Base-by-base conservation (phyloP, 2,113 vertebrate species). In the Cyprinodon variegatus region DNA sequence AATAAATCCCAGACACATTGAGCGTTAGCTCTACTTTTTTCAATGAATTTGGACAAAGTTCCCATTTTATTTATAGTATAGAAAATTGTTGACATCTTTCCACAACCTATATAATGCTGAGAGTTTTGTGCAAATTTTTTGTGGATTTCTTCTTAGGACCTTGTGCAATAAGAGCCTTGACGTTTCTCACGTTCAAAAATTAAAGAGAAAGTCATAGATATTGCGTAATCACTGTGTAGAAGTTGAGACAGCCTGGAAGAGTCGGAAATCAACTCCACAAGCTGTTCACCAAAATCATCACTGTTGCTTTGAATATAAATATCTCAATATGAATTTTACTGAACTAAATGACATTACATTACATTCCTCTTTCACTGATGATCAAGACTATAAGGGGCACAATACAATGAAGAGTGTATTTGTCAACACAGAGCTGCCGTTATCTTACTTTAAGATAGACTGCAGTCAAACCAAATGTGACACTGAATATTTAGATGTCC, bases 401-500 rank as follows among this genome's bases (percentile, higher is more conserved):
- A 37, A 37, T 14, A 37, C 12, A 15, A 38, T 5, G 0, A 57
- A 60, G 0, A 41, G 50, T 38, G 22, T 10, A 11, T 29, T 70
- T 13, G 5, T 60, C 17, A 53, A 41, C 20, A n/a, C 14, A 61
- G 22, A 46, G 14, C 14, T 0, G 17, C 45, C 11, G 29, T 43
- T 10, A 12, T 72, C 63, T 61, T 59, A 22, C 53, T 41, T 76
- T 43, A 14, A 72, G 81, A 69, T 71, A 60, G 65, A 67, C 77
- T 83, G 70, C 65, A 82, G 70, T 88, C 77, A 14, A 0, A 38
- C 20, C 77, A 84, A 78, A 78, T 75, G 75, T 53, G 17, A 77
- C 65, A 66, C 62, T 73, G 76, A 87, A 91, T 83, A 89, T 89
- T 76, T 83, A 87, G 82, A 77, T 74, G 74, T 75, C 65, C 59